Conservation (phyloP, 2,888 invertebrate genomes). For the Monochamus alternatus region DNA sequence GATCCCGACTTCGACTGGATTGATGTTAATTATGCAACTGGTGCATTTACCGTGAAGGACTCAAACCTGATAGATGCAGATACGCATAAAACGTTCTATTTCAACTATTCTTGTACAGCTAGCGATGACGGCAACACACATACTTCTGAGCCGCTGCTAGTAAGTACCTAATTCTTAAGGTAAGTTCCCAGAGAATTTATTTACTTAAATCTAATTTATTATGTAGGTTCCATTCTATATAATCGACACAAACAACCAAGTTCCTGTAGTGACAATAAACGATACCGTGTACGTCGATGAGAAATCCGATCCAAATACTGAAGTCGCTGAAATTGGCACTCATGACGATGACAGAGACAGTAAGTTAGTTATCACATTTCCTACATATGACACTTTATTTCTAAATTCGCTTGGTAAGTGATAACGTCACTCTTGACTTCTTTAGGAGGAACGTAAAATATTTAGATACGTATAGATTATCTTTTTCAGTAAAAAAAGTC, state of each 20-base stretch:
- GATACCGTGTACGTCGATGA: conserved; percentile 70
- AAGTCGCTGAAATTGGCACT: conserved; percentile 69
- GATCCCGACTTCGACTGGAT: conserved; percentile 72
- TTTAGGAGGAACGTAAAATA: no score
- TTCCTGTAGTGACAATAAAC: conserved; percentile 67
- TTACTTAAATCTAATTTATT: conserved; percentile 9
- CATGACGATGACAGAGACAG: conserved; percentile 76
- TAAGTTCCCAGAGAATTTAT: background rate
- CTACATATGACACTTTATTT: no score
- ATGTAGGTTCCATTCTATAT: conserved; percentile 74
- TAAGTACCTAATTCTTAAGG: conserved; percentile 58
- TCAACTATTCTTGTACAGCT: conserved; percentile 74
- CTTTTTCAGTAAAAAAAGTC: no score
- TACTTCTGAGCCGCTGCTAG: conserved; percentile 68
- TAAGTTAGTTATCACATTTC: conserved; percentile 62
- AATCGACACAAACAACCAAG: conserved; percentile 77
- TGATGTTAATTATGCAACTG: conserved; percentile 72
- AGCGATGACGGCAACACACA: conserved; percentile 68
- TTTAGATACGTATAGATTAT: no score
- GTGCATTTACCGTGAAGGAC: conserved; percentile 72
- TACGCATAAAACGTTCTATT: conserved; percentile 69
- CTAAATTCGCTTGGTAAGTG: no score
- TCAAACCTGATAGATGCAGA: conserved; percentile 74
- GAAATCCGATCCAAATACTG: conserved; percentile 70
- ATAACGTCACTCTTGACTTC: no score